A percentile compares a stretch with the other conserved stretches of the same genome.
These are phyloP conservation scores for Osmerus eperlanus DNA, from an alignment of 2,113 vertebrate genomes.

Conservation along the genomic window DNA sequence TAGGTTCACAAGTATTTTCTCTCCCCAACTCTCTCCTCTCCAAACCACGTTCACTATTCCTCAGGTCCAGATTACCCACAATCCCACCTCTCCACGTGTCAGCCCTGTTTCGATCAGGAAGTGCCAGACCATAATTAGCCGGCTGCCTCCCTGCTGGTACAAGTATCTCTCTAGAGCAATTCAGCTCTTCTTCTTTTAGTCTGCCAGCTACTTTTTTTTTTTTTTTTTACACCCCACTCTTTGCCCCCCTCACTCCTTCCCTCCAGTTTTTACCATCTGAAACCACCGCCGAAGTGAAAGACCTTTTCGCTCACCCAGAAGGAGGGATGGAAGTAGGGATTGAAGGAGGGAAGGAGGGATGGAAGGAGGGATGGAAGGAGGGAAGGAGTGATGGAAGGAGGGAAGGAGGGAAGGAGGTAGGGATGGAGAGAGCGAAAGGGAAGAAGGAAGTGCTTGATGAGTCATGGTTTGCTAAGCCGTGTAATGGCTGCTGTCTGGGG, in stretches of 20 bases:
- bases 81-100: neutral
- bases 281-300: no score
- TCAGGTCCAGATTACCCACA: neutral
- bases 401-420: neutral
- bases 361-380: neutral
- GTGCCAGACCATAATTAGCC: conserved; percentile 8
- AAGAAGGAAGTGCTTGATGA: neutral
- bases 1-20: neutral
- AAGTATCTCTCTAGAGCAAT: conserved; percentile 9
- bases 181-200: neutral
- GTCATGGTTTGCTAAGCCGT: neutral
- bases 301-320: neutral
- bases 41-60: neutral
- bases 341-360: neutral
- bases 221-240: neutral
- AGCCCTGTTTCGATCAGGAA: neutral
- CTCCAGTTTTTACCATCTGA: neutral
- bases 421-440: neutral
- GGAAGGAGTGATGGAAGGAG: no score
- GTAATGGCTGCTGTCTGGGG: conserved; percentile 4
- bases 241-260: no score
- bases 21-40: no score
- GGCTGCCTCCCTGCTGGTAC: conserved; percentile 3
- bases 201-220: neutral
- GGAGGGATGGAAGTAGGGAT: neutral